Conservation (phyloP, 2,888 invertebrate genomes). For the Odontocolon sp. region DNA sequence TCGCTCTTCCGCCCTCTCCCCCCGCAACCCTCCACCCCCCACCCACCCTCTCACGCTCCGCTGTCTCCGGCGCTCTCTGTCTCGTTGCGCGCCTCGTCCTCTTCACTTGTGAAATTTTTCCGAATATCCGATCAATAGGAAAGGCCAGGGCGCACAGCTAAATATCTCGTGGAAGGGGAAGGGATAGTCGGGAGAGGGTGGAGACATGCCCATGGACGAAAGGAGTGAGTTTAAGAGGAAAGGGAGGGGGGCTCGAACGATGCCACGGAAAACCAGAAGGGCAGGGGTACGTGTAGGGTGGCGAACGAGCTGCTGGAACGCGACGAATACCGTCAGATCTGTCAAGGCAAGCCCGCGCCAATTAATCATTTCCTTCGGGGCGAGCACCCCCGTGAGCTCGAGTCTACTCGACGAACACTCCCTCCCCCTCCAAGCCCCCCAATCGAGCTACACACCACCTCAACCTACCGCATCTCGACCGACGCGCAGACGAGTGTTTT, state of each 20-base stretch:
- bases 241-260: slow-evolving; percentile 32
- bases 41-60: slow-evolving; percentile 47
- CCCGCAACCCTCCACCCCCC: slow-evolving; percentile 41
- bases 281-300: slow-evolving; percentile 51
- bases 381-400: slow-evolving; percentile 58
- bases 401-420: slow-evolving; percentile 48
- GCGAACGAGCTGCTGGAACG: slow-evolving; percentile 46
- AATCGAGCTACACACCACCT: slow-evolving; percentile 22
- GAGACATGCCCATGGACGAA: slow-evolving; percentile 48
- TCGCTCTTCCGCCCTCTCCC: slow-evolving; percentile 42
- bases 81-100: slow-evolving; percentile 58
- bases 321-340: slow-evolving; percentile 67
- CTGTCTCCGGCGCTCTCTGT: slow-evolving; percentile 49
- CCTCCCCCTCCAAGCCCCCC: slow-evolving; percentile 40
- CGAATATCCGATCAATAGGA: slow-evolving; percentile 79
- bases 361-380: slow-evolving; percentile 73
- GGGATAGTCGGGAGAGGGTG: slow-evolving; percentile 59
- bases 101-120: slow-evolving; percentile 76
- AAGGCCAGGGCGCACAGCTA: slow-evolving; percentile 63
- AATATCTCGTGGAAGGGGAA: slow-evolving; percentile 62
- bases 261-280: background rate
- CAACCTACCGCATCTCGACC: slow-evolving; percentile 25
- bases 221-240: slow-evolving; percentile 58
- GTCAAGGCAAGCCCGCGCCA: slow-evolving; percentile 71
- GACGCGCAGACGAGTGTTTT: slow-evolving; percentile 48